Base-by-base conservation (phyloP, 1,140 invertebrate species). In the Himalopsyche phryganea region DNA sequence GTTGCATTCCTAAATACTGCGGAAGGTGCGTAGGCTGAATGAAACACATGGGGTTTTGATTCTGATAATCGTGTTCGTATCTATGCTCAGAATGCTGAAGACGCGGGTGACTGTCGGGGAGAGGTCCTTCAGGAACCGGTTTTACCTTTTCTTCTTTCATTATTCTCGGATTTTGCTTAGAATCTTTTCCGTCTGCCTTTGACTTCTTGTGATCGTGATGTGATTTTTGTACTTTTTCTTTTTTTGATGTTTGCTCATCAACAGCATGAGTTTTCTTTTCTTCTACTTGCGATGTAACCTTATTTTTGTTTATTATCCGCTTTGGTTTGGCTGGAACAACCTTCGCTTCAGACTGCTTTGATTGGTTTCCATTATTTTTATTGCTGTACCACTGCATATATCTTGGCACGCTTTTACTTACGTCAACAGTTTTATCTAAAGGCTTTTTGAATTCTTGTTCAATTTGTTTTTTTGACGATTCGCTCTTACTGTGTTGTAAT, bases 51-150 rank as follows among this genome's bases (percentile, higher is more conserved):
- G 80, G 74, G 61, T 77, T 78, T 41, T 81, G 80, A 58, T 81
- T 76, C 66, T 78, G 73, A 65, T 80, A 79, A 53, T 81, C 77
- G 44, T 79, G 81, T 64, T 90, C 87, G 66, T 84, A 89, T 60
- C 86, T 81, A 65, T 89, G 85, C 65, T 88, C 85, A 0, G 87
- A 89, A 71, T 90, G 87, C 68, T 89, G 88, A 3, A 87, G 66
- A 15, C 88, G 71, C 10, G 85, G 85, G 74, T 89, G 85, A 65
- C 79, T 79, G 63, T 80, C 77, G 53, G 77, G 76, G 47, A 79
- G 67, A 13, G 77, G 72, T 15, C 71, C 74, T 69, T 77, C 74
- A 17, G 72, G 72, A 40, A 75, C 67, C 18, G 75, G 76, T 33
- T 73, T 76, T 0, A 76, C 67, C 67, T 74, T 71, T 63, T 71